phyloP scores from a whole-genome alignment of 2,888 invertebrate species.

The Chymomyza caudatula region DNA sequence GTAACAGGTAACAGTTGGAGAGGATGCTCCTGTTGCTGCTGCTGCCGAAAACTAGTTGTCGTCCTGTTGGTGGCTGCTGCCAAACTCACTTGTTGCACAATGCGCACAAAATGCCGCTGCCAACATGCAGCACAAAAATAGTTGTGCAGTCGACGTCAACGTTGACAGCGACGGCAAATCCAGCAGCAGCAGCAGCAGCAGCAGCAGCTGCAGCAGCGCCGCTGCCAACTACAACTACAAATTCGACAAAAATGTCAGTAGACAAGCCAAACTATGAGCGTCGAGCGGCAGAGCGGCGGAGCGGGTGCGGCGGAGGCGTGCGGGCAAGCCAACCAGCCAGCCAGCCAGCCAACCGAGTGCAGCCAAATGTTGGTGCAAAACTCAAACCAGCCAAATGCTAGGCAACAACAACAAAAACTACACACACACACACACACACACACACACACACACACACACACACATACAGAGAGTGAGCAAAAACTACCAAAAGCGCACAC shows the following conservation, averaged over 20 bases:
- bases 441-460: conserved; percentile 14
- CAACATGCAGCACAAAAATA: conserved; percentile 48
- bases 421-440: conserved; percentile 25
- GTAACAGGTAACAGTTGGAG: background rate
- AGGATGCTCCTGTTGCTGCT: conserved; percentile 13
- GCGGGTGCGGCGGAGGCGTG: background rate
- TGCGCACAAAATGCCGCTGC: conserved; percentile 68
- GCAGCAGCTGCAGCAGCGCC: conserved; percentile 25
- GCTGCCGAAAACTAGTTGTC: conserved; percentile 67
- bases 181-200: conserved; percentile 26
- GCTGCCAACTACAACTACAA: conserved; percentile 43
- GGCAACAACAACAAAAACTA: conserved; percentile 4
- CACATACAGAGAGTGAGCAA: conserved; percentile 28
- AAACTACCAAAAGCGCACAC: conserved; percentile 61
- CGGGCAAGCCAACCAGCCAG: conserved; percentile 17
- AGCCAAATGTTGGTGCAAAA: conserved; percentile 72
- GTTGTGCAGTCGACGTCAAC: conserved; percentile 53
- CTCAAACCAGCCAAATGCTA: conserved; percentile 60
- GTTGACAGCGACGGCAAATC: conserved; percentile 27
- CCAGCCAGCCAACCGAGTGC: conserved; percentile 64
- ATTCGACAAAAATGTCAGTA: conserved; percentile 75
- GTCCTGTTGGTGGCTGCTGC: conserved; percentile 77
- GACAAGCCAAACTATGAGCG: conserved; percentile 64
- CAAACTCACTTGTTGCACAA: conserved; percentile 79
- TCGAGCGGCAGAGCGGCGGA: conserved; percentile 4